Base-by-base conservation (phyloP, 2,888 invertebrate species). In the Folsomia candida region DNA sequence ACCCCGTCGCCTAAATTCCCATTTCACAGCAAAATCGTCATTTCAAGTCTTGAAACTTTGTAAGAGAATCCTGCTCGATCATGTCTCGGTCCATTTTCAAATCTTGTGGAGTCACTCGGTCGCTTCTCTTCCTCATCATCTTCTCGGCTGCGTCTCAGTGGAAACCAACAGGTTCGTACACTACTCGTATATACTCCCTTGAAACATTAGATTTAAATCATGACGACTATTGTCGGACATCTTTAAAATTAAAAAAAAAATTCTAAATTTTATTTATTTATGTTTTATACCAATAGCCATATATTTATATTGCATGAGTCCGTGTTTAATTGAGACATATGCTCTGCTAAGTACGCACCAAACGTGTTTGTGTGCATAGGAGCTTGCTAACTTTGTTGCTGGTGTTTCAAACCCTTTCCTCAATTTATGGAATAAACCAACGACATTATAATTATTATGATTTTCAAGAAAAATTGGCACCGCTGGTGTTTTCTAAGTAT, bases 121-220 rank as follows among this genome's bases (percentile, higher is more conserved):
- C 76, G 4, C 69, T 78, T 29, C 70, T 78, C 26, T 51, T 78
- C 57, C 76, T 78, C 54, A 69, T 76, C 47, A 72, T 78, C 70
- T 76, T 78, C 65, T 78, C 75, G 20, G 76, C 78, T 20, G 74
- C 71, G 54, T 76, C 75, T 57, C 76, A 74, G 54, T 78, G 76
- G 76, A 75, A 76, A 71, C 78, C 78, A 70, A 78, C 78, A 78
- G 78, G 78, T 47, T n/a, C n/a, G n/a, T n/a, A n/a, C n/a, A n/a
- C n/a, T n/a, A n/a, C n/a, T n/a, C n/a, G n/a, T n/a, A n/a, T n/a
- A n/a, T n/a, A n/a, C n/a, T n/a, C n/a, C n/a, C n/a, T n/a, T n/a
- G n/a, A n/a, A n/a, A n/a, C n/a, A n/a, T n/a, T n/a, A n/a, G n/a
- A n/a, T n/a, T n/a, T n/a, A n/a, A n/a, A n/a, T n/a, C n/a, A n/a